A percentile compares a stretch with the other conserved stretches of the same genome.
Conservation (phyloP, 2,888 invertebrate genomes). For the Phoenoteleia sp. region DNA sequence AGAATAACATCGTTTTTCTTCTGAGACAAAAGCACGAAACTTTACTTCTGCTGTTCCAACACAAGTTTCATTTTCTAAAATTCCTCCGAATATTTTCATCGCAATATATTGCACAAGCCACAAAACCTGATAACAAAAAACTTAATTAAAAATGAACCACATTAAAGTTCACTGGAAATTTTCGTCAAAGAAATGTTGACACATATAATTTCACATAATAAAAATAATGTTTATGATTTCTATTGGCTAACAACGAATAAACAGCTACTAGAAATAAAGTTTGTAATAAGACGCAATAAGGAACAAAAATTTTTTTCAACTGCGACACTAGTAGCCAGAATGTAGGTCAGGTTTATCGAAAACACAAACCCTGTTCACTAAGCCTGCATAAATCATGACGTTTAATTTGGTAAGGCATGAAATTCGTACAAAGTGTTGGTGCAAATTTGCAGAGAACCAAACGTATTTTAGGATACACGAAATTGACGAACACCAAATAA, state of each 20-base stretch:
- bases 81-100: slow-evolving; percentile 6
- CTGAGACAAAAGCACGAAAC: too few relatives aligned
- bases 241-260: too few relatives aligned
- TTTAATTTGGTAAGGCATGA: not conserved
- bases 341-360: too few relatives aligned
- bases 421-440: too few relatives aligned
- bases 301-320: too few relatives aligned
- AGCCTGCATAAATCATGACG: not conserved
- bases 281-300: not conserved
- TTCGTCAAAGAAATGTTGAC: not conserved
- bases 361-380: too few relatives aligned
- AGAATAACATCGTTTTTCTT: too few relatives aligned
- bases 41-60: too few relatives aligned
- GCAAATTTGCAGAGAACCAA: too few relatives aligned
- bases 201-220: not conserved
- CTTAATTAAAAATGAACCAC: slow-evolving; percentile 15
- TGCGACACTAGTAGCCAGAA: too few relatives aligned
- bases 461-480: not conserved
- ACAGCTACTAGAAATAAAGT: too few relatives aligned
- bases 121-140: not conserved
- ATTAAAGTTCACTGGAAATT: not conserved
- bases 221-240: slow-evolving; percentile 6
- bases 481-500: slow-evolving; percentile 2
- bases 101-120: not conserved
- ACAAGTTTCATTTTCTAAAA: not conserved